A percentile compares a stretch with the other conserved stretches of the same genome.
Conservation (phyloP, 2,797 vertebrate species). For the Iguana delicatissima region DNA sequence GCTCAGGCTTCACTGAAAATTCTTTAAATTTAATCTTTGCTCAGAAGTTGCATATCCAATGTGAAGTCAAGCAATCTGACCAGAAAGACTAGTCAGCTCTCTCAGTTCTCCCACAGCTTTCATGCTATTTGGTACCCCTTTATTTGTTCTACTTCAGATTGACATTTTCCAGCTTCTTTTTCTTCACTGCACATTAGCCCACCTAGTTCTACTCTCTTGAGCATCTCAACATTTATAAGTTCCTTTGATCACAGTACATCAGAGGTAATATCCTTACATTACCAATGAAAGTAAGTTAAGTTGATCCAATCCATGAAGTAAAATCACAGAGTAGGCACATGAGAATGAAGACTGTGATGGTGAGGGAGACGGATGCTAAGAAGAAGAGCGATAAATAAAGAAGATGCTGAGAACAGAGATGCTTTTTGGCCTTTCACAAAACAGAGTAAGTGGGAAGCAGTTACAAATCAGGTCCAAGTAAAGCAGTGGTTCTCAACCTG, state of each 20-base stretch:
- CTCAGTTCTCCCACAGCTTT: neutral
- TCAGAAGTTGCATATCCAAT: neutral
- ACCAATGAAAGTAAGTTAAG: too few species aligned
- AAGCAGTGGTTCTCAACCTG: too few species aligned
- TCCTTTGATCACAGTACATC: too few species aligned
- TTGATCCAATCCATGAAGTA: neutral
- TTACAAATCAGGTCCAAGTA: neutral
- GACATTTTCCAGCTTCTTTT: neutral
- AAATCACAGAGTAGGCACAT: neutral
- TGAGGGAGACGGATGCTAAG: neutral
- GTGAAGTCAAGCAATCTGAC: neutral
- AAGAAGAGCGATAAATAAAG: neutral
- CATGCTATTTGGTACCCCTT: neutral
- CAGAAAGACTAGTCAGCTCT: neutral
- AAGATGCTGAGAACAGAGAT: neutral
- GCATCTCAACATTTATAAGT: too few species aligned
- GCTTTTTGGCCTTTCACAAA: neutral
- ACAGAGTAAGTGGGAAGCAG: neutral
- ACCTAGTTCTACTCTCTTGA: too few species aligned
- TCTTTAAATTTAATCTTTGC: neutral
- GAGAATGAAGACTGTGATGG: neutral
- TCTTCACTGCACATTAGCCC: too few species aligned
- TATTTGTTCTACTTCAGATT: neutral
- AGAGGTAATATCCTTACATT: too few species aligned
- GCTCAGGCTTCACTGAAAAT: neutral